Percentiles rank a stretch among this genome's conserved stretches.
Conservation (phyloP, 2,888 invertebrate genomes). For the Dicyrtomina minuta region DNA sequence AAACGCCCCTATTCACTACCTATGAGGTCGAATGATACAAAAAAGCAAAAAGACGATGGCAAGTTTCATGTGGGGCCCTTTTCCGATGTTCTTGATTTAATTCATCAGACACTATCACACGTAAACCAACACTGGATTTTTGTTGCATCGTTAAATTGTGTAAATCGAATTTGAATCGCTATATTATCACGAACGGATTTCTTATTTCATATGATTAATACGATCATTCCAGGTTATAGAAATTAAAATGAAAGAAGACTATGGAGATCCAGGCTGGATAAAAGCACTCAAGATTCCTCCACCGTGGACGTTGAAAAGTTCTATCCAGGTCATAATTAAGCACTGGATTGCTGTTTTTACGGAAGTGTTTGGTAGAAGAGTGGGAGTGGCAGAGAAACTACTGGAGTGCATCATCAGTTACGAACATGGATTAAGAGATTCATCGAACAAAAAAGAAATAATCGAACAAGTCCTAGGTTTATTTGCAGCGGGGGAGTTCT, state of each 20-base stretch:
- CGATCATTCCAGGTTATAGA: constrained; percentile 57
- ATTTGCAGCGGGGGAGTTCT: constrained; percentile 33
- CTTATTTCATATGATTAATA: no score
- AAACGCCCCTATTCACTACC: not conserved
- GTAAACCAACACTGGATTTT: not conserved
- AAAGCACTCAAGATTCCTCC: constrained; percentile 62
- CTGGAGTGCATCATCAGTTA: no score
- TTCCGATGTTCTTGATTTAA: no score
- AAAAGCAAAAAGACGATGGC: no score
- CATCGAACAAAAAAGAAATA: constrained; percentile 9
- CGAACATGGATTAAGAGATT: not conserved
- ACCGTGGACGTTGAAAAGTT: constrained; percentile 63
- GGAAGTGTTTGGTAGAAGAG: no score
- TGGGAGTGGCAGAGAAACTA: no score
- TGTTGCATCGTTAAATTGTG: no score
- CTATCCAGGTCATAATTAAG: constrained; percentile 62
- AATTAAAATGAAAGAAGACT: constrained; percentile 64
- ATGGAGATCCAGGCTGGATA: constrained; percentile 61
- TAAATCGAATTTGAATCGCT: no score
- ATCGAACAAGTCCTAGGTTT: constrained; percentile 35
- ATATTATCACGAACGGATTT: no score
- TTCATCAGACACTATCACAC: not conserved
- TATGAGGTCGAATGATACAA: no score
- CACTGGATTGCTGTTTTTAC: constrained; percentile 66
- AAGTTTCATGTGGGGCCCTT: no score